A percentile compares a stretch with the other conserved stretches of the same genome.
Conservation (phyloP, 2,113 vertebrate genomes). For the Silurus asotus region DNA sequence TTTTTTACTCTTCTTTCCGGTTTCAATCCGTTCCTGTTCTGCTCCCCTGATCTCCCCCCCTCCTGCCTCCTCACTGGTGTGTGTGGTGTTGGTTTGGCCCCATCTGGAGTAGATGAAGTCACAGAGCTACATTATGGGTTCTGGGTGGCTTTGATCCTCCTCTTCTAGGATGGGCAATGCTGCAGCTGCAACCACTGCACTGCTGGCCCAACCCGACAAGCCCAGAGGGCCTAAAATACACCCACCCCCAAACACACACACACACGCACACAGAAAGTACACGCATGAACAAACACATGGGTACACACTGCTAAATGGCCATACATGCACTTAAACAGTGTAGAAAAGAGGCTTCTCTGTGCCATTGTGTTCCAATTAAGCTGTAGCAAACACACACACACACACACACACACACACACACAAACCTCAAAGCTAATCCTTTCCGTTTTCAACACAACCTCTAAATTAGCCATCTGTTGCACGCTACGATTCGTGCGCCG, state of each 20-base stretch:
- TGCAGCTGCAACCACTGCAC: constrained; percentile 56
- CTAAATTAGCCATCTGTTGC: constrained; percentile 49
- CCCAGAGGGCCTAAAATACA: constrained; percentile 45
- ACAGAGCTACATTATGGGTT: constrained; percentile 89
- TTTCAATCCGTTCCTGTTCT: background rate
- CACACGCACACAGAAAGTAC: constrained; percentile 1
- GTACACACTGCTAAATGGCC: constrained; percentile 64
- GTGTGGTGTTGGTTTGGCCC: constrained; percentile 64
- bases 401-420: constrained; percentile 29
- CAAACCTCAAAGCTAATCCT: constrained; percentile 60
- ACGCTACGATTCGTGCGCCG: constrained; percentile 20
- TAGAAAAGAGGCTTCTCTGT: constrained; percentile 55
- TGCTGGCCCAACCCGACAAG: constrained; percentile 34
- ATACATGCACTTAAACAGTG: constrained; percentile 45
- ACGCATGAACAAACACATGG: constrained; percentile 71
- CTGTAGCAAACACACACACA: constrained; percentile 67
- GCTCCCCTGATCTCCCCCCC: background rate
- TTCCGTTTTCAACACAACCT: constrained; percentile 51
- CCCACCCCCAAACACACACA: constrained; percentile 24
- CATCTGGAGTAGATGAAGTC: constrained; percentile 94
- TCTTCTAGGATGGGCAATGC: constrained; percentile 52
- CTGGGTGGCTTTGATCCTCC: constrained; percentile 72
- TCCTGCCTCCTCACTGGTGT: constrained; percentile 29
- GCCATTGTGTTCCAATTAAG: constrained; percentile 71
- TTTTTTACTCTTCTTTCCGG: constrained; percentile 26